A percentile compares a stretch with the other conserved stretches of the same genome.
These are phyloP conservation scores for Augochlorella aurata DNA, from an alignment of 2,888 invertebrate species.

Conservation along the genomic window DNA sequence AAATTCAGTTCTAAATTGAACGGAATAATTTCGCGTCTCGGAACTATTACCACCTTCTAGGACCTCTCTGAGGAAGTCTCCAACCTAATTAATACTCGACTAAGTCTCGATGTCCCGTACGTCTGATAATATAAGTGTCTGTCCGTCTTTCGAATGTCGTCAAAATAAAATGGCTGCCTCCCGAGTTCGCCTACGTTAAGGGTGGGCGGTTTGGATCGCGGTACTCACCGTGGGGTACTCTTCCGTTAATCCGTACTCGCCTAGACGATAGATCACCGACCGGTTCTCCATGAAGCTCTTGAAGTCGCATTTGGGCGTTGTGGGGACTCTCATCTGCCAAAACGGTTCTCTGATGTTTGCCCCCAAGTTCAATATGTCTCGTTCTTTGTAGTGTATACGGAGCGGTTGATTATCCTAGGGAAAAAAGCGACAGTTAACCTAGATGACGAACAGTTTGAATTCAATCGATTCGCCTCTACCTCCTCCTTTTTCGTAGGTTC, in stretches of 20 bases:
- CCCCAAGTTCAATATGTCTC: constrained; percentile 85
- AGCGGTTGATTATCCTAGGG: constrained; percentile 42
- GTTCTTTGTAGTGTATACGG: constrained; percentile 83
- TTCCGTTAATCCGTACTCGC: constrained; percentile 84
- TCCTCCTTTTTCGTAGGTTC: constrained; percentile 35
- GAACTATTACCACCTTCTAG: background rate
- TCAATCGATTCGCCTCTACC: constrained; percentile 21
- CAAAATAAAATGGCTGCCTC: background rate
- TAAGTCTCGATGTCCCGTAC: background rate
- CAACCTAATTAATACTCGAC: background rate
- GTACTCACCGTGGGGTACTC: constrained; percentile 84
- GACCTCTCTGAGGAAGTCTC: background rate
- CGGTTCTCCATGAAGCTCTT: constrained; percentile 85
- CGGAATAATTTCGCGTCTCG: background rate
- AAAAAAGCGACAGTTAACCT: background rate
- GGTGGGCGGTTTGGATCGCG: background rate
- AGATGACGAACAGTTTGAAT: background rate
- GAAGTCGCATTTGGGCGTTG: constrained; percentile 84
- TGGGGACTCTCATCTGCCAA: constrained; percentile 84
- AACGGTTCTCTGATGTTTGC: constrained; percentile 83
- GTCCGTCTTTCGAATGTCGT: background rate
- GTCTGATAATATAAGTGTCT: background rate
- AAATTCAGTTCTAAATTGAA: constrained; percentile 21
- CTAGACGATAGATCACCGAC: constrained; percentile 85
- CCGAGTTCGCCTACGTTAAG: background rate